Base-by-base conservation (phyloP, 2,113 vertebrate species). In the Heliornis fulica region DNA sequence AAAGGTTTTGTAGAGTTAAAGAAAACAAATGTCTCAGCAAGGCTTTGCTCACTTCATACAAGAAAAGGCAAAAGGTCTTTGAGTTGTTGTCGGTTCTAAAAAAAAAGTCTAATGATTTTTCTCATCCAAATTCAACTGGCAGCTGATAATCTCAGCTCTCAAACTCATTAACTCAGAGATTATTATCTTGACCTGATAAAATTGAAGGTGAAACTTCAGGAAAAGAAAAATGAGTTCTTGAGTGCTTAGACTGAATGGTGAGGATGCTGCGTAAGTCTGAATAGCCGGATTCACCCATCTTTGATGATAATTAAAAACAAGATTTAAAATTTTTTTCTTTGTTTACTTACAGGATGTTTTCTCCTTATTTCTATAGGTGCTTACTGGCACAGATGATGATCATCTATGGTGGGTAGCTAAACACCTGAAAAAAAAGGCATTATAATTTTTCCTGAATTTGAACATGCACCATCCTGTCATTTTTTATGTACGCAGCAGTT, bases 81-180 rank as follows among this genome's bases (percentile, higher is more conserved):
- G 23, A 61, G 45, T 36, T 68, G 32, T 53, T 65, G 28, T 23
- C 32, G 3, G 20, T 57, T 74, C 70, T 63, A 78, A 70, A 84
- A 86, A 72, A 40, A 74, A 21, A 60, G 32, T 13, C 23, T 71
- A 76, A 68, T 38, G 17, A 82, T 84, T 82, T 92, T 88, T 74
- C 23, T 75, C 15, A 71, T 80, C 50, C 36, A 53, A 60, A 74
- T 89, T 74, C 77, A 85, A 84, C 23, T 53, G 48, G 40, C 54
- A 85, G 5, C 2, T 66, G 66, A 95, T 94, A 95, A 95, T 93
- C 82, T 79, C 71, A 50, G 50, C 10, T 83, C 56, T 90, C 59
- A 88, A 79, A 84, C 22, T 80, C 84, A 88, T 89, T 93, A 85
- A 80, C 54, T 74, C 29, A 54, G 46, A 91, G 85, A 88, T 90